phyloP scores from a whole-genome alignment of 2,888 invertebrate genomes.

The Sarcophaga variegata region DNA sequence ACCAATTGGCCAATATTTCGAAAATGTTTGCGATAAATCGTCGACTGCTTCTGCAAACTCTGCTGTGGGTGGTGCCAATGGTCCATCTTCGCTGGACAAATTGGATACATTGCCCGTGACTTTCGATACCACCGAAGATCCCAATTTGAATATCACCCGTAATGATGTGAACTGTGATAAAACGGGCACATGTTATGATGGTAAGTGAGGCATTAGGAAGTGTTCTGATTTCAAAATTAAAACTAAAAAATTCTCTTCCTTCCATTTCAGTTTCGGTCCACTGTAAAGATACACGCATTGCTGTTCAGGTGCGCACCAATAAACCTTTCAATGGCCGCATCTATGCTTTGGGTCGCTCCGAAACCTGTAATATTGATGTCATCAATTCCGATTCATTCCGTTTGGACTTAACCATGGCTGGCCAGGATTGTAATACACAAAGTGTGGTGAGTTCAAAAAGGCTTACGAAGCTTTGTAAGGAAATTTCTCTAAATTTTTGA shows the following conservation, averaged over 20 bases:
- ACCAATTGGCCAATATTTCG: slow-evolving; percentile 93
- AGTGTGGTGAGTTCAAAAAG: slow-evolving; percentile 88
- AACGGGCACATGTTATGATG: slow-evolving; percentile 97
- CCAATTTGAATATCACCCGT: slow-evolving; percentile 87
- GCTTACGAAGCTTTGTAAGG: not conserved
- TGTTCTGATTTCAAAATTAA: not conserved
- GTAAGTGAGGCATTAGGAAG: slow-evolving; percentile 82
- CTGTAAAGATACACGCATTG: slow-evolving; percentile 96
- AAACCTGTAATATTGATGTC: slow-evolving; percentile 97
- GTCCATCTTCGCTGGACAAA: slow-evolving; percentile 79
- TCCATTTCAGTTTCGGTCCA: slow-evolving; percentile 90
- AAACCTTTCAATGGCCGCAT: slow-evolving; percentile 97
- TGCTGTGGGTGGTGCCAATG: slow-evolving; percentile 35
- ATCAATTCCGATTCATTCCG: slow-evolving; percentile 95
- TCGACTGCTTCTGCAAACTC: slow-evolving; percentile 76
- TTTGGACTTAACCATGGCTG: slow-evolving; percentile 95
- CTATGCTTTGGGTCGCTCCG: slow-evolving; percentile 95
- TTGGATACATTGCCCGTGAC: slow-evolving; percentile 88
- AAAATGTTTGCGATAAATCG: slow-evolving; percentile 91
- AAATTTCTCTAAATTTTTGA: not conserved
- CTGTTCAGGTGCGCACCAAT: slow-evolving; percentile 95
- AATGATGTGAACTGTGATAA: slow-evolving; percentile 95
- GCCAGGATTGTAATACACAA: slow-evolving; percentile 97
- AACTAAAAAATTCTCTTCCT: not conserved
- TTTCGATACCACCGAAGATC: slow-evolving; percentile 90